Percentiles rank a stretch among this genome's conserved stretches.
Evolutionary conservation across 2,888 invertebrate genomes (phyloP).

Genomic region (Drosophila engyochracea): DNA sequence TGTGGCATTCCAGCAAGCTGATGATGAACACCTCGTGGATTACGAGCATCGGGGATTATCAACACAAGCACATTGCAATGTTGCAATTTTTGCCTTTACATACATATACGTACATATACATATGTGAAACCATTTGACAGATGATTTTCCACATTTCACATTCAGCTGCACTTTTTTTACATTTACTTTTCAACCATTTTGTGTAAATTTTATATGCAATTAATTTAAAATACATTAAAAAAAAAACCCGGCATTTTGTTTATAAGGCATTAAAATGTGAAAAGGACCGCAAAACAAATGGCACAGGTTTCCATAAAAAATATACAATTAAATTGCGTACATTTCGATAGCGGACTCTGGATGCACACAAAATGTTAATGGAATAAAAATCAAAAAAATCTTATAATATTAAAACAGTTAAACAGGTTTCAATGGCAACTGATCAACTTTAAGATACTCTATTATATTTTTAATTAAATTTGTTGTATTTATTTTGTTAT

Average conservation of each 20-base stretch:
- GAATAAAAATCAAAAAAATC: background rate
- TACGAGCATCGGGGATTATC: constrained; percentile 39
- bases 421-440: background rate
- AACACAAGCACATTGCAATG: constrained; percentile 44
- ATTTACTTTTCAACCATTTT: constrained; percentile 30
- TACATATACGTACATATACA: constrained; percentile 2
- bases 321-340: constrained; percentile 22
- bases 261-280: constrained; percentile 60
- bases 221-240: constrained; percentile 50
- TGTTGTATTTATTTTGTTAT: background rate
- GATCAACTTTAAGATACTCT: background rate
- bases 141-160: constrained; percentile 72
- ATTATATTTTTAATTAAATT: background rate
- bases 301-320: constrained; percentile 32
- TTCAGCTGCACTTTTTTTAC: constrained; percentile 43
- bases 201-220: constrained; percentile 49
- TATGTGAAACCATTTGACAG: constrained; percentile 61
- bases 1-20: background rate
- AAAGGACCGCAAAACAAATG: constrained; percentile 54
- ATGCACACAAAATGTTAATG: constrained; percentile 14
- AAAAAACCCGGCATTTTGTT: constrained; percentile 35
- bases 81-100: constrained; percentile 41
- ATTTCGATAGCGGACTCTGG: constrained; percentile 5
- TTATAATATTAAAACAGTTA: background rate
- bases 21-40: constrained; percentile 13